phyloP scores from a whole-genome alignment of 92 coral and sea anemone genomes.

The Desmophyllum pertusum region DNA sequence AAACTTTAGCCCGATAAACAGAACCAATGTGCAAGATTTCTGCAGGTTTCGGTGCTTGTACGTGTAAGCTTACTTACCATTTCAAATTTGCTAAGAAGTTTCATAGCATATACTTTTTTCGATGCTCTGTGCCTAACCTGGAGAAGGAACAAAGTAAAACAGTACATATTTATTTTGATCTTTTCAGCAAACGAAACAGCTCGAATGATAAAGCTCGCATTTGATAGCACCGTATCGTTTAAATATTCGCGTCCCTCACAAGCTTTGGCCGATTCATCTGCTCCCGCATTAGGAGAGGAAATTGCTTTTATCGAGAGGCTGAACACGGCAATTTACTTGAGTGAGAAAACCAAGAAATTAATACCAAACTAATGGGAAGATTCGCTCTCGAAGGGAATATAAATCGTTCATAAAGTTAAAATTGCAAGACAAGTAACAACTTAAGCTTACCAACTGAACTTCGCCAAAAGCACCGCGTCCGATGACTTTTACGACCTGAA shows the following conservation, averaged over 20 bases:
- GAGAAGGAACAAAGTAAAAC: constrained; percentile 25
- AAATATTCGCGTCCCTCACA: constrained; percentile 6
- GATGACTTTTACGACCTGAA: constrained; percentile 90
- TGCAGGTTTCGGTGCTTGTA: not conserved
- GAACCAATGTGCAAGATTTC: not conserved
- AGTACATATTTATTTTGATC: constrained; percentile 7
- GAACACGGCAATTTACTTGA: constrained; percentile 1
- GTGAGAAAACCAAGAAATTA: not conserved
- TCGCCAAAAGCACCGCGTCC: constrained; percentile 99
- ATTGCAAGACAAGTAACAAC: not conserved
- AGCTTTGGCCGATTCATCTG: constrained; percentile 22
- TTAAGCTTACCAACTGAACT: constrained; percentile 99
- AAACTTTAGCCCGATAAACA: not conserved
- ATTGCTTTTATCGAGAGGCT: constrained; percentile 13
- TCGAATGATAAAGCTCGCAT: constrained; percentile 22
- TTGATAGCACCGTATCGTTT: constrained; percentile 28
- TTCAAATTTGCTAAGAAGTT: constrained; percentile 96
- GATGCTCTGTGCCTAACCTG: constrained; percentile 87
- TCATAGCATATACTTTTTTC: constrained; percentile 94
- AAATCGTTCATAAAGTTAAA: constrained; percentile 3
- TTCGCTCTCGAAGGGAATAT: not conserved
- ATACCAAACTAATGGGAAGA: not conserved
- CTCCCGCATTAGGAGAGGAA: constrained; percentile 30
- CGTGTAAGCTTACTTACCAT: constrained; percentile 98
- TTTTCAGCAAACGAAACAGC: constrained; percentile 19